phyloP scores from a whole-genome alignment of 2,113 vertebrate species.

The Bos indicus region DNA sequence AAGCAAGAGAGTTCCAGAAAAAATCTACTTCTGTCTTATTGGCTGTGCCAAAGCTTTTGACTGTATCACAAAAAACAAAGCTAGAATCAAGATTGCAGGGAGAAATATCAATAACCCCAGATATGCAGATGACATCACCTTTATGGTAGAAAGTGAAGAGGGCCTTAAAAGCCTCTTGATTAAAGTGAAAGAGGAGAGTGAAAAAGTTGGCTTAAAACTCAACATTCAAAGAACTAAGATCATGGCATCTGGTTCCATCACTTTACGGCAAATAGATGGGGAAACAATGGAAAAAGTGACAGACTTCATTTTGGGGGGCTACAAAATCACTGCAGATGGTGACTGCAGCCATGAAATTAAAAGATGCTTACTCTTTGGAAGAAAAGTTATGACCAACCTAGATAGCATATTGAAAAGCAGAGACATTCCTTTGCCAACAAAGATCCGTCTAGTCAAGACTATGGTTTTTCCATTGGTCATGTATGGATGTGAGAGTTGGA shows the following conservation, averaged over 20 bases:
- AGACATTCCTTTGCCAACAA: neutral
- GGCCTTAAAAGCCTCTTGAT: neutral
- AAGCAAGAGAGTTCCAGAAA: neutral
- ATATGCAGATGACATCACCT: neutral
- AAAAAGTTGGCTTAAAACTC: neutral
- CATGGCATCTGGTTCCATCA: neutral
- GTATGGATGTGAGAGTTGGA: neutral
- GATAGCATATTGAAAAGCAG: neutral
- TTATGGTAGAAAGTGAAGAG: neutral
- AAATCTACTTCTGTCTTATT: neutral
- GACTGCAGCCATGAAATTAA: neutral
- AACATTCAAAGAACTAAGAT: neutral
- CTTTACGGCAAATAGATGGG: neutral
- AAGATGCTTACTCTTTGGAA: neutral
- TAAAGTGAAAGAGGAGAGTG: neutral
- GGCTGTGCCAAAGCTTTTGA: neutral
- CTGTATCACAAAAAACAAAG: neutral
- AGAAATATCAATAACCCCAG: neutral
- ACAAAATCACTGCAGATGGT: neutral
- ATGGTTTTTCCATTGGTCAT: neutral
- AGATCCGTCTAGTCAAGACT: neutral
- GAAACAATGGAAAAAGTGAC: neutral
- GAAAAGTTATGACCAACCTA: neutral
- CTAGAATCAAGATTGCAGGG: neutral
- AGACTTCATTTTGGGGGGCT: neutral